Base-by-base conservation (phyloP, 2,888 invertebrate species). In the Xanthorhoe designata region DNA sequence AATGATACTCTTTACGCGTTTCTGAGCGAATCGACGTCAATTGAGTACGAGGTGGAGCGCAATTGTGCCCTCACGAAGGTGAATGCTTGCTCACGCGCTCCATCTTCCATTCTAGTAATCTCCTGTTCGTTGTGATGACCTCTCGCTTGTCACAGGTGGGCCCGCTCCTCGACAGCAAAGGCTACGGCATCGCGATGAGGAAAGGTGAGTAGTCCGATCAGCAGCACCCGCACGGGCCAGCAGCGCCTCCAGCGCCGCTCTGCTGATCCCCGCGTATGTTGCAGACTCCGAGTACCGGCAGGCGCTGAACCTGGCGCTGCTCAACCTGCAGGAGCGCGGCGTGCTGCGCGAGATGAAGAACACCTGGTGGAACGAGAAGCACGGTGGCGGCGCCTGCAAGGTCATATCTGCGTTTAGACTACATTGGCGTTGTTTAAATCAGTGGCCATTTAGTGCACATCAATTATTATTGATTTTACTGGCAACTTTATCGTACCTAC, bases 351-450 rank as follows among this genome's bases (percentile, higher is more conserved):
- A 94, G 75, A 94, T 98, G 90, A 97, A 98, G 89, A 95, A 96
- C 65, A 96, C 96, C 82, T 98, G 98, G 98, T 98, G 98, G 98
- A 96, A 96, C 82, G 96, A 97, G 87, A 96, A 96, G 87, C 94
- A 96, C 71, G 97, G 96, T 15, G 96, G 96, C 45, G 96, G 96
- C 62, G 95, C 95, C 49, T 96, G 96, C 84, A 91, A 94, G 87
- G 96, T 96, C 13, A 42, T 13, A 13, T 24, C 35, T 9, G 9
- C 1, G 1, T 35, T 9, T 35, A 2, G 2, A 35, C 50, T 19
- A 9, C 9, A 24, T 17, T 8, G n/a, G n/a, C n/a, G n/a, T n/a
- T n/a, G n/a, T n/a, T n/a, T n/a, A n/a, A n/a, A n/a, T n/a, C n/a
- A n/a, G n/a, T n/a, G n/a, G n/a, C n/a, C n/a, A n/a, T n/a, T n/a